Base-by-base conservation (phyloP, 1,140 invertebrate genomes). In the Brachionus angularis region DNA sequence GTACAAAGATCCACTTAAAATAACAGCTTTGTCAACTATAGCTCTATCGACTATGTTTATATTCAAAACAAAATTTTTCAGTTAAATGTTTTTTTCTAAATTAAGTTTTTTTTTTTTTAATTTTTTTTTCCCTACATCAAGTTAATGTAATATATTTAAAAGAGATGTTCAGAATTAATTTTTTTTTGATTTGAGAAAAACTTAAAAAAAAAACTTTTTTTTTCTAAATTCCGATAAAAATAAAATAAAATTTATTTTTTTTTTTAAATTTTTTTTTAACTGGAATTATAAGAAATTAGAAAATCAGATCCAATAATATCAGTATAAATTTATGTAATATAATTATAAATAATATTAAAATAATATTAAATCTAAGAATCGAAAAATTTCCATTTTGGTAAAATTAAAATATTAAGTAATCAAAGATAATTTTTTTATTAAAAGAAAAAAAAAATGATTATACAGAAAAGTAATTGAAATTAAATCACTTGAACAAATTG, bases 21-120 rank as follows among this genome's bases (percentile, higher is more conserved):
- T 58, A 2, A 58, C 53, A 39, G 53, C 53, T 10, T 1, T 58
- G 27, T 31, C 33, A 39, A 42, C 53, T n/a, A 39, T 58, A 27
- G 53, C 53, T 58, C 18, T 58, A 0, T 58, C 53, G 25, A 34
- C 33, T 21, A 12, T 58, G 8, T 39, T 58, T 10, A 27, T 58
- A 8, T 23, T 58, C n/a, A 58, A 58, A 39, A 58, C 53, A 0
- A 58, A 58, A 36, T 58, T 58, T 58, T 58, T 58, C 39, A 58
- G 53, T 25, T 58, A 58, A 58, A 16, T 12, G n/a, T n/a, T n/a
- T 39, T 21, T 39, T 36, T 23, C 21, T 8, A 50, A 47, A 47
- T 16, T n/a, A 18, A n/a, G n/a, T n/a, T n/a, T 23, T 58, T 36
- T 12, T 8, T 58, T 1, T 25, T 39, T 14, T 7, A 14, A 14